phyloP scores from a whole-genome alignment of 53 echinoderm and acorn worm genomes.

The Crossaster papposus region DNA sequence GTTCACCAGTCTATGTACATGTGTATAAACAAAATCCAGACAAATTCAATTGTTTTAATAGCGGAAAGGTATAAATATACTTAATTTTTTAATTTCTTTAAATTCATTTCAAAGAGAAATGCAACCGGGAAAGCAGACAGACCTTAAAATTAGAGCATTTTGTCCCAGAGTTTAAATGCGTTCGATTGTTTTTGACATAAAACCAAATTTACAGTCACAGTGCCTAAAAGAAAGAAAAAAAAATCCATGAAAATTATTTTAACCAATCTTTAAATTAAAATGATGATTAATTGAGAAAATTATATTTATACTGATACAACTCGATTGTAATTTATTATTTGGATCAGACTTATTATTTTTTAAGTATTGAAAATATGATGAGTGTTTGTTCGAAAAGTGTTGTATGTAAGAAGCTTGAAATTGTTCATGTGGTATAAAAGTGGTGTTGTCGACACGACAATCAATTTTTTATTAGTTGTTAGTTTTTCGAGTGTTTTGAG shows the following conservation, averaged over 20 bases:
- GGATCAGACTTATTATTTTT: neutral
- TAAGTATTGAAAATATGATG: neutral
- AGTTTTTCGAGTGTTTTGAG: neutral
- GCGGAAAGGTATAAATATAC: no score
- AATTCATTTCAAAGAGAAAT: no score
- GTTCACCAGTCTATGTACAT: no score
- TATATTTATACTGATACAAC: slow-evolving; percentile 56
- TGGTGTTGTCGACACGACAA: neutral
- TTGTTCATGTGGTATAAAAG: neutral
- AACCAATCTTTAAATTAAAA: neutral
- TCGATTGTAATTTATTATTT: slow-evolving; percentile 48
- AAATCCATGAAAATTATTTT: neutral
- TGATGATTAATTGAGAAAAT: slow-evolving; percentile 3
- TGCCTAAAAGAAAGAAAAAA: slow-evolving; percentile 16
- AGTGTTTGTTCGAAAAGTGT: neutral
- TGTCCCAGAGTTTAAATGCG: neutral
- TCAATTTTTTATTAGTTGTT: neutral
- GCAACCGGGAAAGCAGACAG: neutral
- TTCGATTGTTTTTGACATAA: neutral
- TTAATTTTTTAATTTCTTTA: no score
- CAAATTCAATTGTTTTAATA: no score
- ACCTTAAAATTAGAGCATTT: neutral
- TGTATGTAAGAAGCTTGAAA: neutral
- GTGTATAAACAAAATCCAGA: no score
- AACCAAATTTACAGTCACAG: slow-evolving; percentile 2